Evolutionary conservation across 2,113 vertebrate species (phyloP).

Genomic region (Atractosteus spatula): DNA sequence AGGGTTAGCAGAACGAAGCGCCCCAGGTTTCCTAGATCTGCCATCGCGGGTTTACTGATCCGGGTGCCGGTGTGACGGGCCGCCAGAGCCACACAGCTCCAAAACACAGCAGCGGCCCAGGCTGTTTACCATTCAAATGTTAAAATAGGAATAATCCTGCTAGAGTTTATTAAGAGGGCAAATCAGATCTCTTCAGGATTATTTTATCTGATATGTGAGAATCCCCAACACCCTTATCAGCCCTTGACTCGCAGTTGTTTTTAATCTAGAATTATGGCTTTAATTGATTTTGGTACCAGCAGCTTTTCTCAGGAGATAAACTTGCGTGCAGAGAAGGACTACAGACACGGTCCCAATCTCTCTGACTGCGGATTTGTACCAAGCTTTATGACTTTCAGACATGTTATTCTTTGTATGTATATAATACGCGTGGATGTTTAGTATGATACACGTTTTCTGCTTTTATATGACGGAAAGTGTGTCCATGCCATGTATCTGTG

Average conservation of each 20-base stretch:
- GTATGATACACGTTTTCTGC: neutral
- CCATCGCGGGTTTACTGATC: no score
- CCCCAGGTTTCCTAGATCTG: no score
- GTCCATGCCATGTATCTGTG: no score
- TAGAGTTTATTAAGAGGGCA: conserved; percentile 61
- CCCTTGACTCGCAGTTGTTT: conserved; percentile 56
- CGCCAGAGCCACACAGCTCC: no score
- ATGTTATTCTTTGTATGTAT: neutral
- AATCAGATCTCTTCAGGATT: conserved; percentile 62
- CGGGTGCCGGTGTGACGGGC: no score
- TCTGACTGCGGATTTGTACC: conserved; percentile 53
- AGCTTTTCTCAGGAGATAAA: conserved; percentile 64
- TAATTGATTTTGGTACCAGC: conserved; percentile 63
- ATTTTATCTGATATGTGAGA: conserved; percentile 74
- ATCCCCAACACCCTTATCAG: conserved; percentile 71
- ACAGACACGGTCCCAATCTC: conserved; percentile 56
- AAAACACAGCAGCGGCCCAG: conserved; percentile 43
- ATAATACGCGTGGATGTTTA: neutral
- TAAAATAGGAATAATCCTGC: conserved; percentile 53
- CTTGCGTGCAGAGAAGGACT: conserved; percentile 32
- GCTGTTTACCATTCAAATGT: conserved; percentile 61
- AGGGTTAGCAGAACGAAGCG: no score
- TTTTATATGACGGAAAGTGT: no score
- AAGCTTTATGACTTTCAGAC: conserved; percentile 24
- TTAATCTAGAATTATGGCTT: conserved; percentile 69